Evolutionary conservation across 2,888 invertebrate species (phyloP), one percentile per base, ranked within the genome.

Genomic region (Tanytarsus gracilentus): DNA sequence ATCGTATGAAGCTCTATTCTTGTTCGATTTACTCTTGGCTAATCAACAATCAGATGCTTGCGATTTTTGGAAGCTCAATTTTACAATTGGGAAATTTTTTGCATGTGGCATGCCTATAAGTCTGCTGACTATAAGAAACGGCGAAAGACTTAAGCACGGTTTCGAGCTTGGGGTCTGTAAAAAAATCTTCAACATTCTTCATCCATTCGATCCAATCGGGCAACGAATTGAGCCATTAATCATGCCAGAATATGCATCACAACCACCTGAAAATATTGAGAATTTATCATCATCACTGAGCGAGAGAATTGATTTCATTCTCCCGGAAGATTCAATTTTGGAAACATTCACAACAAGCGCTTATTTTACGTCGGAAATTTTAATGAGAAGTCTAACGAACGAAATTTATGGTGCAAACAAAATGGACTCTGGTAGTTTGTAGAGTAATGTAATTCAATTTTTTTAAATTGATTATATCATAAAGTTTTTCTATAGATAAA

Each of bases 391-490:
- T 23, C 29, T 58, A 25, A 30, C 29, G 23, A 58, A 48, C 11
- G 58, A 58, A 48, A 58, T 58, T 30, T 58, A 58, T 40, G 48
- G 48, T 29, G 29, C 58, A 26, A 26, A 40, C 11, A 27, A 48
- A 18, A 48, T 58, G 48, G 58, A 58, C 26, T 56, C 55, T 23
- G 55, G 55, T n/a, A 58, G 44, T 40, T 48, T 58, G 25, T 58
- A 30, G 27, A 26, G 16, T 8, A 11, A 44, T 9, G 36, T 14
- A 36, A 14, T 36, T 36, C n/a, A 14, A 16, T 36, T 8, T n/a
- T 36, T 7, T n/a, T 16, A 5, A 16, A 36, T 16, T 36, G 16
- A 36, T 36, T 14, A 14, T 44, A 44, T 44, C 23, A 44, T 14
- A 36, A 36, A 36, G 36, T 44, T 44, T 11, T 44, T 44, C 23